phyloP scores from a whole-genome alignment of 1,140 invertebrate species.

The Cardiocondyla obscurior region DNA sequence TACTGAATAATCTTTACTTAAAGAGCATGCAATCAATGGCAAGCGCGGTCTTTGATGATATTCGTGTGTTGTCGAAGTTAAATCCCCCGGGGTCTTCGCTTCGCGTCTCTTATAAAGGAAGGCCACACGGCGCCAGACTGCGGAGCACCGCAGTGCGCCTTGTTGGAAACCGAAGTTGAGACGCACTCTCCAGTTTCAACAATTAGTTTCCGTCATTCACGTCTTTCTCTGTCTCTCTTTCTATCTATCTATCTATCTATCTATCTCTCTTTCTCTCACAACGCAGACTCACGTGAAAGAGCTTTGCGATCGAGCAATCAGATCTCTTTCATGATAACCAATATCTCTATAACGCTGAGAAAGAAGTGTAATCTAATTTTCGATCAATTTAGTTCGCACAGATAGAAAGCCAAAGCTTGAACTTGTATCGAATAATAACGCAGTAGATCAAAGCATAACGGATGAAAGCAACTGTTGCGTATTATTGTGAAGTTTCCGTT shows the following conservation, averaged over 20 bases:
- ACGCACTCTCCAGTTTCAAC: conserved; percentile 49
- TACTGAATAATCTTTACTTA: conserved; percentile 62
- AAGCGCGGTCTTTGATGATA: conserved; percentile 64
- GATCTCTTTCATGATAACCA: conserved; percentile 14
- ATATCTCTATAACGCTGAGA: background rate
- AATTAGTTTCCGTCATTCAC: conserved; percentile 65
- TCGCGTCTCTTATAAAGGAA: conserved; percentile 57
- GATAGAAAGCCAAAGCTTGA: background rate
- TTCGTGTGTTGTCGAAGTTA: conserved; percentile 68
- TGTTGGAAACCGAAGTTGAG: conserved; percentile 57
- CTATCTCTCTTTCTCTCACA: too few species aligned
- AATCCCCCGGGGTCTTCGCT: conserved; percentile 49
- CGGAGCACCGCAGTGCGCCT: conserved; percentile 28
- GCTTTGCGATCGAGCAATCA: conserved; percentile 27
- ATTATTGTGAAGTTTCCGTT: background rate
- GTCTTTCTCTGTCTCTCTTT: too few species aligned
- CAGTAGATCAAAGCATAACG: background rate
- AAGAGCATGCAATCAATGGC: conserved; percentile 34
- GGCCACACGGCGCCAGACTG: conserved; percentile 28
- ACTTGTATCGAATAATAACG: background rate
- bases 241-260: too few species aligned
- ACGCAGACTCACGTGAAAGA: conserved; percentile 12
- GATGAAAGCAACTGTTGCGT: background rate
- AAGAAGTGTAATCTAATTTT: conserved; percentile 18
- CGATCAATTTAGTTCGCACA: background rate